Evolutionary conservation across 2,888 invertebrate genomes (phyloP).

Genomic region (Unio pictorum): DNA sequence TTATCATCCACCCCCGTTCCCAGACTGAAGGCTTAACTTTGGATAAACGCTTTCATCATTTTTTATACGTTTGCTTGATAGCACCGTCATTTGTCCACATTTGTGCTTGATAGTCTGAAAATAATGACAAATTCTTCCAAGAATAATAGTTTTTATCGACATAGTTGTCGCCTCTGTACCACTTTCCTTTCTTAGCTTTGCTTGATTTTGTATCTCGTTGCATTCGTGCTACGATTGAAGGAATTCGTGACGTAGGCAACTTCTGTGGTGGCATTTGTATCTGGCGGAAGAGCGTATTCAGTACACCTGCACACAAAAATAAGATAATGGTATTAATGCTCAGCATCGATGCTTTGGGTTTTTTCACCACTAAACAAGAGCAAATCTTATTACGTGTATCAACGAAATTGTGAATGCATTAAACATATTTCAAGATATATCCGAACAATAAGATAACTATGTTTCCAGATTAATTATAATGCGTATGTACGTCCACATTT

Average conservation of each 20-base stretch:
- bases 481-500: no score
- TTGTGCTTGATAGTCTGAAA: slow-evolving; percentile 32
- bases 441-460: no score
- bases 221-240: slow-evolving; percentile 33
- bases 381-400: no score
- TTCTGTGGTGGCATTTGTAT: slow-evolving; percentile 25
- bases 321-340: background rate
- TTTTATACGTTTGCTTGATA: slow-evolving; percentile 28
- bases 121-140: slow-evolving; percentile 36
- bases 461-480: no score
- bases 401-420: no score
- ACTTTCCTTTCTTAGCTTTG: slow-evolving; percentile 26
- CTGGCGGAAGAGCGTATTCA: slow-evolving; percentile 34
- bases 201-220: slow-evolving; percentile 32
- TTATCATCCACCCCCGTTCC: no score
- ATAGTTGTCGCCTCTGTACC: slow-evolving; percentile 35
- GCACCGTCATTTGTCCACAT: slow-evolving; percentile 33
- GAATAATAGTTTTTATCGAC: slow-evolving; percentile 32
- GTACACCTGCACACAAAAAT: slow-evolving; percentile 11
- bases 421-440: no score
- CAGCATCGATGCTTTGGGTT: background rate
- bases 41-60: slow-evolving; percentile 4
- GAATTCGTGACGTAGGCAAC: slow-evolving; percentile 29
- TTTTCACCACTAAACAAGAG: no score
- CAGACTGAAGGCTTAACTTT: no score